A percentile compares a stretch with the other conserved stretches of the same genome.
Evolutionary conservation across 2,113 vertebrate species (phyloP).

Genomic region (Colistium nudipinnis): DNA sequence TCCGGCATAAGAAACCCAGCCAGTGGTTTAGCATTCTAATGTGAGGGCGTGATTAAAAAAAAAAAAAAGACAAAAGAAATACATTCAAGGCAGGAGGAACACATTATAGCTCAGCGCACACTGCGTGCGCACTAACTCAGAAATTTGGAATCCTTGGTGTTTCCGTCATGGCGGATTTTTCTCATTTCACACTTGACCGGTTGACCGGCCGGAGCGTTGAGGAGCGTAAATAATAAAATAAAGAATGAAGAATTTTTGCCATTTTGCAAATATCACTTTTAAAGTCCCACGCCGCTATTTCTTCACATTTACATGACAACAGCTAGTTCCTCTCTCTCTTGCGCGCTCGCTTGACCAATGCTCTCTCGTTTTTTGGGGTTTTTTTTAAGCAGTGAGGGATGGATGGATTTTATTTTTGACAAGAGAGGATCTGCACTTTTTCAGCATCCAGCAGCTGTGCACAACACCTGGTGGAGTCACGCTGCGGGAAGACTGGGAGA

Average conservation of each 20-base stretch:
- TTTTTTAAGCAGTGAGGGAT: conserved; percentile 28
- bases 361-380: too few relatives aligned
- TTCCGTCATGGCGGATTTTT: conserved; percentile 47
- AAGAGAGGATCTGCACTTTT: conserved; percentile 39
- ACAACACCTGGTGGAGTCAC: conserved; percentile 60
- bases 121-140: neutral
- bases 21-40: conserved; percentile 22
- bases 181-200: conserved; percentile 66
- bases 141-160: neutral
- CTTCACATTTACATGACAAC: conserved; percentile 35
- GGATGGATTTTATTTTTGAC: conserved; percentile 57
- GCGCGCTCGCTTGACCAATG: too few relatives aligned
- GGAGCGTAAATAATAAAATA: conserved; percentile 30
- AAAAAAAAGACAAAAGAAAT: conserved; percentile 23
- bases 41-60: too few relatives aligned
- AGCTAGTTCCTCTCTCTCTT: neutral
- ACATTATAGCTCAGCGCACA: neutral
- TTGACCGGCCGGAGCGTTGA: conserved; percentile 1
- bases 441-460: conserved; percentile 56
- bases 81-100: neutral
- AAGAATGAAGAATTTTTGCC: neutral
- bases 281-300: neutral
- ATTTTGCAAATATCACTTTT: conserved; percentile 19
- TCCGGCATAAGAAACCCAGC: conserved; percentile 9
- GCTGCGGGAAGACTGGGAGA: conserved; percentile 42